Evolutionary conservation across 2,888 invertebrate genomes (phyloP), one percentile per base, ranked within the genome.

Genomic region (Drosophila stalkeri): DNA sequence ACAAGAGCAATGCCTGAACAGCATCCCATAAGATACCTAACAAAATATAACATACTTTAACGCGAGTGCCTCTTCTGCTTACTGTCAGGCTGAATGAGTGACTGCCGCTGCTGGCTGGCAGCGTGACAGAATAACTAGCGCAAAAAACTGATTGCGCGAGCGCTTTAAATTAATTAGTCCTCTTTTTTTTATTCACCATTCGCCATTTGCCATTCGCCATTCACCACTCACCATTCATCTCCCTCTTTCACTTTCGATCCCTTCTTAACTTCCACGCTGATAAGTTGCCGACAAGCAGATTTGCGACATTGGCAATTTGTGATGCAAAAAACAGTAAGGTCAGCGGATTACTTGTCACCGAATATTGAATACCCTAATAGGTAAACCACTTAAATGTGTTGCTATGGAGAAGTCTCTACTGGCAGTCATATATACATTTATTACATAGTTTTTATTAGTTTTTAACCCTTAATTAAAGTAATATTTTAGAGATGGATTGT

Each of bases 211-310:
- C 49, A 47, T 16, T n/a, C 44, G 69, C 72, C 75, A 71, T 77
- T 73, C 27, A 2, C 39, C 44, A 20, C 14, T 20, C 44, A 6
- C 20, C 62, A 66, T 73, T 47, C 31, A n/a, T 37, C 64, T 39
- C 9, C 27, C 62, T 64, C 11, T 9, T 16, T 31, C 27, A 12
- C 31, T 39, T 41, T 43, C 46, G 9, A 39, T 44, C 44, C 46
- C 31, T 27, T 59, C 57, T 52, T 31, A 44, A 18, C 47, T 59
- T 46, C 64, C 20, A 27, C 54, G 56, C 73, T 82, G 82, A 86
- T 90, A 86, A 86, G 89, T 90, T 86, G 86, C 79, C 79, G 81
- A 88, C 90, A 90, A 86, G 81, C 74, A 79, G 90, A 76, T 81
- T 79, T 79, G 64, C 79, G 72, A 75, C 86, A 86, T 82, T 79